Evolutionary conservation across 2,113 vertebrate species (phyloP).

Genomic region (Chloropsis hardwickii): DNA sequence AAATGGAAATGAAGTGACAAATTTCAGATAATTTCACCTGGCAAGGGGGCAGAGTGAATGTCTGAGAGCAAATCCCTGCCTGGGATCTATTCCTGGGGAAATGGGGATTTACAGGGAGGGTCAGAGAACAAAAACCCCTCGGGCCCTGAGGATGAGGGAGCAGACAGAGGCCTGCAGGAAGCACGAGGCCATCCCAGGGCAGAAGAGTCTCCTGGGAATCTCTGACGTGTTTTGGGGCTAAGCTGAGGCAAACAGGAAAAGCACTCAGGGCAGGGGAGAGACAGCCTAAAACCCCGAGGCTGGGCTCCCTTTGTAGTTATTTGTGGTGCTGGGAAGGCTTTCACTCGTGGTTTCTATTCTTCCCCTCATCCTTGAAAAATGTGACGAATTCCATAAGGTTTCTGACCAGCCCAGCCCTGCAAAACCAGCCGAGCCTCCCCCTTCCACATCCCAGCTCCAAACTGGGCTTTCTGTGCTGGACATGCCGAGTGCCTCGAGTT

Average conservation of each 20-base stretch:
- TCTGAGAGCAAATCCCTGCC: neutral
- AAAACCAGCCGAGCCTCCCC: neutral
- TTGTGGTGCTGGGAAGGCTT: slow-evolving; percentile 43
- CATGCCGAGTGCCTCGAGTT: neutral
- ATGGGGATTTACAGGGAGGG: neutral
- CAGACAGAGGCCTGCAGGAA: neutral
- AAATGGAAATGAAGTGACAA: neutral
- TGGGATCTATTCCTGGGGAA: neutral
- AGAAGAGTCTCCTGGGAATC: neutral
- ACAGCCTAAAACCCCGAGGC: neutral
- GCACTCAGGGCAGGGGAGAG: neutral
- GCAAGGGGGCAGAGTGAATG: neutral
- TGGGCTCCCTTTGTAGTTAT: slow-evolving; percentile 26
- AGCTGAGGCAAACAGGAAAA: neutral
- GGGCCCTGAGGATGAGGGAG: neutral
- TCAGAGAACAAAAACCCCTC: neutral
- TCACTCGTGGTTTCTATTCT: slow-evolving; percentile 46
- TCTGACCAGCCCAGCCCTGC: neutral
- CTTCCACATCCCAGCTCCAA: neutral
- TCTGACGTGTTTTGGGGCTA: neutral
- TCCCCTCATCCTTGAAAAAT: slow-evolving; percentile 49
- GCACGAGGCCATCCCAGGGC: neutral
- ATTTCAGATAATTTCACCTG: neutral
- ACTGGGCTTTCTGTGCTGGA: neutral
- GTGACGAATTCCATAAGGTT: neutral